These are phyloP conservation scores for Thumatha senex DNA, from an alignment of 2,888 invertebrate species.

Conservation along the genomic window DNA sequence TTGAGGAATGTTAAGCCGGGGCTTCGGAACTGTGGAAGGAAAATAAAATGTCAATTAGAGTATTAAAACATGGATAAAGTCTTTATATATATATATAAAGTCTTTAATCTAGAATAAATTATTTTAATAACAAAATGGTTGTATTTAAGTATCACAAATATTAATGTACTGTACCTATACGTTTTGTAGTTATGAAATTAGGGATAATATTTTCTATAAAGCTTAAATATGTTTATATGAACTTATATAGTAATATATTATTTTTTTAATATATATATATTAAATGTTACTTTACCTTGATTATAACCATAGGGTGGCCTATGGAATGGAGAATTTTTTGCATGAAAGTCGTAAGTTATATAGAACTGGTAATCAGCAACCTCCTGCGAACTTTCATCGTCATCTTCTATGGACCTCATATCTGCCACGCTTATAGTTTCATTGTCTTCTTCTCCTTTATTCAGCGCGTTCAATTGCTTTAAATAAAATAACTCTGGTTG, in stretches of 20 bases:
- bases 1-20: constrained; percentile 91
- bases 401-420: constrained; percentile 84
- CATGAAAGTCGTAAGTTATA: constrained; percentile 94
- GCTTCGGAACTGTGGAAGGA: constrained; percentile 74
- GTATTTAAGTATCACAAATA: no score
- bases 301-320: constrained; percentile 88
- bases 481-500: constrained; percentile 4
- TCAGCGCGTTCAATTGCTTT: constrained; percentile 91
- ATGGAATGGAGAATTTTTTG: constrained; percentile 91
- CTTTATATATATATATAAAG: no score
- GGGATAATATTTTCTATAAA: no score
- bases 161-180: no score
- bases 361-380: constrained; percentile 92
- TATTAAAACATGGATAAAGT: neutral
- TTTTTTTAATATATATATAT: no score
- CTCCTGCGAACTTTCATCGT: constrained; percentile 85
- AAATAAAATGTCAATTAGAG: neutral
- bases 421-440: constrained; percentile 87
- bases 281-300: constrained; percentile 78
- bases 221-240: no score
- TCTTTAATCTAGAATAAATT: no score
- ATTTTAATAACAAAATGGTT: no score
- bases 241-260: no score
- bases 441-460: constrained; percentile 87
- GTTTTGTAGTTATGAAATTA: no score